A percentile compares a stretch with the other conserved stretches of the same genome.
phyloP scores from a whole-genome alignment of 53 echinoderm and acorn worm genomes.

The Apostichopus leukothele region DNA sequence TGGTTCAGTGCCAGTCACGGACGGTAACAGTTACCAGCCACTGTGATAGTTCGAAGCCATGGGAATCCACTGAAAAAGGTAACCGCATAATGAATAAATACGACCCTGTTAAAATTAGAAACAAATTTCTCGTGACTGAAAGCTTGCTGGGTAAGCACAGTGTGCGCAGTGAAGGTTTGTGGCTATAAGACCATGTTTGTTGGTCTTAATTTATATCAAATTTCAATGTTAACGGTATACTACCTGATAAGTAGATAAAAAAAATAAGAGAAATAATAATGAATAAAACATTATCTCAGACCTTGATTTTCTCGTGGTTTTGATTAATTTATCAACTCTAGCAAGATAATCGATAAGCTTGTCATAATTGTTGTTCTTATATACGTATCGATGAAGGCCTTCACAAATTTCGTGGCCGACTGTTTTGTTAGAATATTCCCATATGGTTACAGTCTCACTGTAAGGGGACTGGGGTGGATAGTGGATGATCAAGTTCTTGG shows the following conservation, averaged over 20 bases:
- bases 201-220: background rate
- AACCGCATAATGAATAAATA: background rate
- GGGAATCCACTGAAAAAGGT: background rate
- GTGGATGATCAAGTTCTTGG: too few relatives aligned
- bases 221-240: background rate
- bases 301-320: background rate
- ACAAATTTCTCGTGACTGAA: conserved; percentile 13
- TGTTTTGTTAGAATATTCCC: too few relatives aligned
- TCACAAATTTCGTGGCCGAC: too few relatives aligned
- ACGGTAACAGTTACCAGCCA: background rate
- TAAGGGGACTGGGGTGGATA: too few relatives aligned
- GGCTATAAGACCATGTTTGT: background rate
- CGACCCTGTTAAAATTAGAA: conserved; percentile 33
- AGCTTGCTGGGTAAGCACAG: background rate
- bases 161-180: background rate
- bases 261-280: background rate
- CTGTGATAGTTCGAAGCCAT: background rate
- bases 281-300: background rate
- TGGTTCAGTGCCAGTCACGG: background rate
- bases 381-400: too few relatives aligned
- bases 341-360: too few relatives aligned
- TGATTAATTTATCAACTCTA: too few relatives aligned
- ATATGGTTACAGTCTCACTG: too few relatives aligned
- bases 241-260: too few relatives aligned
- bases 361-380: too few relatives aligned